Base-by-base conservation (phyloP, 2,797 vertebrate genomes). In the Acrocephalus scirpaceus region DNA sequence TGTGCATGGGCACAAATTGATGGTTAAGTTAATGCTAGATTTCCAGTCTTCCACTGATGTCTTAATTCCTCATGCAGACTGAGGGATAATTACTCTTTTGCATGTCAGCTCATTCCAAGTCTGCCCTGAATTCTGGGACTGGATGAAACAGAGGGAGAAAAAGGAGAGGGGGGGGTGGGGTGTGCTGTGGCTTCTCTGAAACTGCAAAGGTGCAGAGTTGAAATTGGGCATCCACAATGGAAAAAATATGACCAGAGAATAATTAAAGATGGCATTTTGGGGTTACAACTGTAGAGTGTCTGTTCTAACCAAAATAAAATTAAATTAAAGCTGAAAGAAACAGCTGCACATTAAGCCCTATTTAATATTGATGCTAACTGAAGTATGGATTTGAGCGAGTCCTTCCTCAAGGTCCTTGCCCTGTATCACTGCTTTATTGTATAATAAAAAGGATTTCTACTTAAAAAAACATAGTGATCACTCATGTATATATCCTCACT, bases 261-360 rank as follows among this genome's bases (percentile, higher is more conserved):
- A 97, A 97, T 97, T 96, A 94, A 96, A 96, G 85, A 67, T 97
- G 95, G 93, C 96, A 97, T 97, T 97, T 97, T 97, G 81, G 79
- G 95, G 92, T 96, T 97, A 96, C 88, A 95, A 70, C 89, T 60
- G 83, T 66, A 75, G 61, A 95, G 83, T 92, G 87, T 80, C 86
- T 95, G 58, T 88, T 88, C 79, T 75, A 88, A 88, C 54, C 50
- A 96, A 95, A 95, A 81, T 83, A 65, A 95, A 96, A 87, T 96
- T 88, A 97, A 96, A 97, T 97, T 92, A 81, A 97, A 96, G 53
- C 95, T 96, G 96, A 97, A 96, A 96, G 96, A 95, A 96, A 96
- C 96, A 97, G 95, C 96, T 97, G 94, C 95, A 95, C 88, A 76
- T 91, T 96, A 96, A 92, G 84, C 62, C 92, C 76, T 91, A 65